A percentile compares a stretch with the other conserved stretches of the same genome.
Conservation (phyloP, 1,140 invertebrate species). For the Microplitis demolitor region DNA sequence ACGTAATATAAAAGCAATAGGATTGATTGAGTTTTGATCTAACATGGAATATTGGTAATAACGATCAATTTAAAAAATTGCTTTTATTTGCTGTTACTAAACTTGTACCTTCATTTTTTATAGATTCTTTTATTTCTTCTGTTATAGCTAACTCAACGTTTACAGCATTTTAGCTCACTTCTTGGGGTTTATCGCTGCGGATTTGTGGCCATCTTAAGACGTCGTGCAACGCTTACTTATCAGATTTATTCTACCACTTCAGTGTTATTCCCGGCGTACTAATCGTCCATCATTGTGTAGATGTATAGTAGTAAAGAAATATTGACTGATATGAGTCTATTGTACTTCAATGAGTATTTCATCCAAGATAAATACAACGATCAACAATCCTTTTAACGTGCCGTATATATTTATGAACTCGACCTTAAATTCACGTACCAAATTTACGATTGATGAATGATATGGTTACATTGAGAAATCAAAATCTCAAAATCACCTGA, state of each 20-base stretch:
- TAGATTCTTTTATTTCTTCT: conserved; percentile 1
- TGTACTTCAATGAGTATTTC: too few relatives aligned
- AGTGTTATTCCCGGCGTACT: conserved; percentile 26
- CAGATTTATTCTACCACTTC: conserved; percentile 47
- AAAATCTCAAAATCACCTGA: too few relatives aligned
- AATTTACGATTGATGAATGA: too few relatives aligned
- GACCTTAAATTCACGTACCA: background rate
- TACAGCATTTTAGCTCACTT: conserved; percentile 18
- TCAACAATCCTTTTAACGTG: background rate
- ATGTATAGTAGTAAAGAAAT: background rate
- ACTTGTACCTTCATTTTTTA: too few relatives aligned
- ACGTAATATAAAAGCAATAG: too few relatives aligned
- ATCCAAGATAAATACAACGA: background rate
- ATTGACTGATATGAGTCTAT: background rate
- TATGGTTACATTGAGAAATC: too few relatives aligned
- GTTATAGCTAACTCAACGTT: background rate
- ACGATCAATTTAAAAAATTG: too few relatives aligned
- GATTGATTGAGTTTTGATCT: too few relatives aligned
- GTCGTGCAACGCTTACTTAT: conserved; percentile 55
- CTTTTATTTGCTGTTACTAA: too few relatives aligned
- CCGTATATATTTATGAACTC: background rate
- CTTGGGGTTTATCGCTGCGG: conserved; percentile 45
- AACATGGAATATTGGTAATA: too few relatives aligned
- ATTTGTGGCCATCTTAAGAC: conserved; percentile 48
- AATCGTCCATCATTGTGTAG: conserved; percentile 18